Evolutionary conservation across 2,113 vertebrate species (phyloP).

Genomic region (Protobothrops flavoviridis): DNA sequence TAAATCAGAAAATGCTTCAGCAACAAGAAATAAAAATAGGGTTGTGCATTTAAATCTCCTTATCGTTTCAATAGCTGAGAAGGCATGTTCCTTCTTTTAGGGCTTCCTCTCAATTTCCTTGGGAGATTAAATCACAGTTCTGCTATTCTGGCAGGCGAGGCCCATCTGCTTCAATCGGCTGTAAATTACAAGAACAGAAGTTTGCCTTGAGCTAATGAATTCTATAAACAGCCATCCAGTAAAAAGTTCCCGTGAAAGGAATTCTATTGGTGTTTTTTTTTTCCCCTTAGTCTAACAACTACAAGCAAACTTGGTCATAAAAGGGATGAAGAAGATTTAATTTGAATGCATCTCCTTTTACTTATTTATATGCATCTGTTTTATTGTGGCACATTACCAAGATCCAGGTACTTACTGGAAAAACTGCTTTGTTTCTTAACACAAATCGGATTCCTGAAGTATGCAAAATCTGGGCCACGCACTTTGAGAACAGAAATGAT

Average conservation of each 20-base stretch:
- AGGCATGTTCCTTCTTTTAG: background rate
- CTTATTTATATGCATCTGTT: background rate
- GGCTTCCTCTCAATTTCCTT: background rate
- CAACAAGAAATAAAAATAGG: background rate
- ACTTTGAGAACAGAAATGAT: background rate
- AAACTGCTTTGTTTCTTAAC: background rate
- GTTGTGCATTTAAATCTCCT: fast-evolving
- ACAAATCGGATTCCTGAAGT: background rate
- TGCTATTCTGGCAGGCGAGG: conserved; percentile 25
- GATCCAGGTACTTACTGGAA: background rate
- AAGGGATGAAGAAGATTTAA: background rate
- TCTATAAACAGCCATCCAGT: background rate
- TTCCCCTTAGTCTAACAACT: background rate
- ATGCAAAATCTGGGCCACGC: background rate
- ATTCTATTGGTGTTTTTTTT: background rate
- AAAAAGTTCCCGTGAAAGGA: background rate
- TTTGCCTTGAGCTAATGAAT: background rate
- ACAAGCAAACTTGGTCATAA: background rate
- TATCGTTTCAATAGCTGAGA: background rate
- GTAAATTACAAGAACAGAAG: background rate
- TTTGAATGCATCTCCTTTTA: background rate
- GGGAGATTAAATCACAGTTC: conserved; percentile 37
- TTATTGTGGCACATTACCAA: background rate
- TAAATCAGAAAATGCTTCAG: background rate
- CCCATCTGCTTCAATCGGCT: background rate